These are phyloP conservation scores for Brachypteracias leptosomus DNA, from an alignment of 2,113 vertebrate genomes.

Conservation along the genomic window DNA sequence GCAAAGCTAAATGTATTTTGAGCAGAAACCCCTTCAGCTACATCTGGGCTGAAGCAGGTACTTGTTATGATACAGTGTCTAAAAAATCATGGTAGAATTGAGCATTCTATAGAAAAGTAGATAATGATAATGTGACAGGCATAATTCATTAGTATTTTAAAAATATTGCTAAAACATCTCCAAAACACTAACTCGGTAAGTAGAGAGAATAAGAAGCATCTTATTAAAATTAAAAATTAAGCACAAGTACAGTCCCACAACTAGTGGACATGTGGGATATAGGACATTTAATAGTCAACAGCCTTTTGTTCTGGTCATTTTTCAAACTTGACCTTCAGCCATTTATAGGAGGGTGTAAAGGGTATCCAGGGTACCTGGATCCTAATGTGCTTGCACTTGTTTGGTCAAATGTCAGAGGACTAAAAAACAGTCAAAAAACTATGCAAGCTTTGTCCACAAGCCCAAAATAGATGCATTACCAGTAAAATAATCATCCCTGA, in stretches of 20 bases:
- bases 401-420: background rate
- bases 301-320: background rate
- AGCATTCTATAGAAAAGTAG: background rate
- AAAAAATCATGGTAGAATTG: background rate
- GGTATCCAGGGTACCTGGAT: background rate
- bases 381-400: background rate
- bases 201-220: background rate
- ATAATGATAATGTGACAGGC: background rate
- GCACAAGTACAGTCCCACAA: background rate
- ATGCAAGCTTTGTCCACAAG: background rate
- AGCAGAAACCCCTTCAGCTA: background rate
- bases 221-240: background rate
- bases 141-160: background rate
- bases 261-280: background rate
- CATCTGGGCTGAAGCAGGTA: background rate
- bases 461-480: background rate
- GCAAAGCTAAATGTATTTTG: background rate
- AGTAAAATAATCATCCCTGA: background rate
- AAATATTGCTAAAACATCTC: background rate
- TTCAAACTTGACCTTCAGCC: background rate
- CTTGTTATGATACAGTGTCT: background rate
- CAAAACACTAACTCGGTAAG: background rate
- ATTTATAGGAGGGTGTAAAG: background rate
- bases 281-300: background rate
- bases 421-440: background rate